Percentiles rank a stretch among this genome's conserved stretches.
Evolutionary conservation across 2,797 vertebrate species (phyloP).

Genomic region (Okamejei kenojei): DNA sequence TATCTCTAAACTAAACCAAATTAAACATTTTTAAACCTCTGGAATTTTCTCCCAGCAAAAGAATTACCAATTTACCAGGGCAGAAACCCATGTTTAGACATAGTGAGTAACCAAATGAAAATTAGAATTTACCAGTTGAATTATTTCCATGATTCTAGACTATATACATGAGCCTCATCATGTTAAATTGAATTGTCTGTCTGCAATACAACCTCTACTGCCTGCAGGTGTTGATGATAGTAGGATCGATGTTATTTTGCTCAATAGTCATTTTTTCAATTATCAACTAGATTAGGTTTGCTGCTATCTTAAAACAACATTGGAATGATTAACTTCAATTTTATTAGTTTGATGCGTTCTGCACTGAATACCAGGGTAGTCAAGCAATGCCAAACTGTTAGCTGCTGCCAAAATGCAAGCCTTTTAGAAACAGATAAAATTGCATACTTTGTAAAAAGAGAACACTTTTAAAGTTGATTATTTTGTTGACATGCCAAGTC

Average conservation of each 20-base stretch:
- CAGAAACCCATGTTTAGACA: background rate
- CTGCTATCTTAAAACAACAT: background rate
- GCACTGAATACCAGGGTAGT: background rate
- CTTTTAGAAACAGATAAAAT: background rate
- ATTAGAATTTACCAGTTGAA: background rate
- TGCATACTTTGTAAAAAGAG: background rate
- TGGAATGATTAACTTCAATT: background rate
- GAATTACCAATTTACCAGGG: background rate
- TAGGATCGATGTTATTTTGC: background rate
- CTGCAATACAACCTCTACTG: background rate
- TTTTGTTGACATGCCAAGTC: background rate
- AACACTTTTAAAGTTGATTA: background rate
- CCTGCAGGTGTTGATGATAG: constrained; percentile 7
- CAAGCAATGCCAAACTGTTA: background rate
- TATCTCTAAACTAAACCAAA: too few relatives aligned
- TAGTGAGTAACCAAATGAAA: background rate
- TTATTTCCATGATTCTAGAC: constrained; percentile 25
- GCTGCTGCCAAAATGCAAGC: background rate
- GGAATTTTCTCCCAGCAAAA: background rate
- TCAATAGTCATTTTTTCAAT: constrained; percentile 7
- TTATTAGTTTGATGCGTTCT: background rate
- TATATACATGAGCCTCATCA: background rate
- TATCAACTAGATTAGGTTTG: background rate
- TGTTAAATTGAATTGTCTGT: constrained; percentile 14
- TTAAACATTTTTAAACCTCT: too few relatives aligned